Evolutionary conservation across 2,888 invertebrate species (phyloP).

Genomic region (Archips crataeganus): DNA sequence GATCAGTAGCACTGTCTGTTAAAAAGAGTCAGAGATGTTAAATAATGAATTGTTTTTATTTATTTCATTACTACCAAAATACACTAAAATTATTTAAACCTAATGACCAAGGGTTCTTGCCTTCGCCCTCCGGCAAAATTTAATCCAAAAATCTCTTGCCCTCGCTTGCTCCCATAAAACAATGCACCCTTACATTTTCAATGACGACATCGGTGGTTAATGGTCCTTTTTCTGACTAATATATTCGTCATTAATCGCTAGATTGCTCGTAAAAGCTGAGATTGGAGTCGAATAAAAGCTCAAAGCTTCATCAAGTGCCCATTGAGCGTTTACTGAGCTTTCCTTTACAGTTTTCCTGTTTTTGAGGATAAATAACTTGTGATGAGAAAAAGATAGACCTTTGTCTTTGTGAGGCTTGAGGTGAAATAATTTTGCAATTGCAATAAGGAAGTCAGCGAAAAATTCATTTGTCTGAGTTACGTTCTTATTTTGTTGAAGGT

Average conservation of each 20-base stretch:
- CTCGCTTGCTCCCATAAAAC: constrained; percentile 12
- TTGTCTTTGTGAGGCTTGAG: background rate
- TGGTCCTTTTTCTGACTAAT: constrained; percentile 40
- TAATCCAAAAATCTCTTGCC: background rate
- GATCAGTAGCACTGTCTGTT: too few relatives aligned
- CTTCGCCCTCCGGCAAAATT: background rate
- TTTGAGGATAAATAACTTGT: constrained; percentile 5
- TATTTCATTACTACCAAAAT: too few relatives aligned
- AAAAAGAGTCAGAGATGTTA: too few relatives aligned
- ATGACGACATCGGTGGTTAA: constrained; percentile 34
- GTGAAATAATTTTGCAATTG: background rate
- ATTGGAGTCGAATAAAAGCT: constrained; percentile 34
- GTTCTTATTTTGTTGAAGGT: too few relatives aligned
- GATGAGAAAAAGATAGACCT: background rate
- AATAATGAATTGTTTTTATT: too few relatives aligned
- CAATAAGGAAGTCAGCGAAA: too few relatives aligned
- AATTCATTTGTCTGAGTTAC: too few relatives aligned
- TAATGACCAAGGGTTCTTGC: too few relatives aligned
- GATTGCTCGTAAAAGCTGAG: constrained; percentile 37
- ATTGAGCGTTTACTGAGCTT: constrained; percentile 4
- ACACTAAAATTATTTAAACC: too few relatives aligned
- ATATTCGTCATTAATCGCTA: constrained; percentile 40
- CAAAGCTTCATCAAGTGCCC: constrained; percentile 21
- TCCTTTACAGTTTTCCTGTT: constrained; percentile 4
- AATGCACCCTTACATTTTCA: constrained; percentile 28